phyloP scores from a whole-genome alignment of 2,797 vertebrate species.

The Rhadinocentrus ornatus region DNA sequence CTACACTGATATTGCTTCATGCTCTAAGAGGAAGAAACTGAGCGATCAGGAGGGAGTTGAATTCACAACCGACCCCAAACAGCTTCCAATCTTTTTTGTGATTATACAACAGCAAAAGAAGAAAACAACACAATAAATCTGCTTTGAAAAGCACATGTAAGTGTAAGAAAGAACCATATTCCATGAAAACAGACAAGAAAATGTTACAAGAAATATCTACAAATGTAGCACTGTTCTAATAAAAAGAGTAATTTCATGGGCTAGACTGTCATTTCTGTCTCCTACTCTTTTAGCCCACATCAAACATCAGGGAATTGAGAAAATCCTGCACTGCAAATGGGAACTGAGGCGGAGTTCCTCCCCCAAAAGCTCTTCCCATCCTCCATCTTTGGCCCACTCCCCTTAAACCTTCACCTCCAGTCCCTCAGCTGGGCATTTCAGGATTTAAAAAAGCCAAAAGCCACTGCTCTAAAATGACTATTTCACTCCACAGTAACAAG shows the following conservation, averaged over 20 bases:
- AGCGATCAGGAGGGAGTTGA: constrained; percentile 7
- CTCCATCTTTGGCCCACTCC: constrained; percentile 12
- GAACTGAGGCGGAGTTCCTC: constrained; percentile 1
- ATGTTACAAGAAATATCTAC: not conserved
- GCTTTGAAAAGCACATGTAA: constrained; percentile 14
- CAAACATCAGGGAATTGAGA: constrained; percentile 35
- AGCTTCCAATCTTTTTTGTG: constrained; percentile 18
- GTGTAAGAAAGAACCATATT: not conserved
- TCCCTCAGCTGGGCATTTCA: constrained; percentile 20
- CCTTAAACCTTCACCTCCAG: constrained; percentile 5
- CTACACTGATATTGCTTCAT: constrained; percentile 14
- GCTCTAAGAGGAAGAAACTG: constrained; percentile 8
- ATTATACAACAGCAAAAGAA: constrained; percentile 2
- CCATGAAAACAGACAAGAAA: not conserved
- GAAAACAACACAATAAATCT: not conserved
- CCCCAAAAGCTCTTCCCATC: not conserved
- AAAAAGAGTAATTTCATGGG: constrained; percentile 12
- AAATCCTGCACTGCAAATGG: constrained; percentile 42
- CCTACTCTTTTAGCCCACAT: constrained; percentile 43
- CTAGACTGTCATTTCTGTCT: constrained; percentile 25
- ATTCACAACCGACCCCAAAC: constrained; percentile 12
- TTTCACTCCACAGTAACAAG: not conserved
- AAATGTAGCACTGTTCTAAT: constrained; percentile 2
- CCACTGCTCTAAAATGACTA: constrained; percentile 6
- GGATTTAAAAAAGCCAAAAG: constrained; percentile 25